Evolutionary conservation across 2,888 invertebrate genomes (phyloP), one percentile per base, ranked within the genome.

Genomic region (Anagyrus pseudococci): DNA sequence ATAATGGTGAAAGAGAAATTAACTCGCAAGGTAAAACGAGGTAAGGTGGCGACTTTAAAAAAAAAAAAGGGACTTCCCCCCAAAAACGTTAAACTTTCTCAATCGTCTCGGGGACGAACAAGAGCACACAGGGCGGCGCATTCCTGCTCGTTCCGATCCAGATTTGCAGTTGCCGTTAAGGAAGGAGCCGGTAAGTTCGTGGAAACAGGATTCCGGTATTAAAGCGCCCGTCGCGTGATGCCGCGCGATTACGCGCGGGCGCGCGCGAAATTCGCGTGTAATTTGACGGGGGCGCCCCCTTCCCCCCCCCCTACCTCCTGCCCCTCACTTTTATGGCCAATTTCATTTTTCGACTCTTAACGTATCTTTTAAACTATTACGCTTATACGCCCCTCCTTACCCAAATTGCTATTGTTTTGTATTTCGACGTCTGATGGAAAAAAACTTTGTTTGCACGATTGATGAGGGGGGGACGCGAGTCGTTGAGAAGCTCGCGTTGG

Each of bases 171-270:
- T 10, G 10, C 29, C 29, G 29, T 29, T 29, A 29, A 29, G 6
- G 6, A 29, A 7, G 6, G 29, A 4, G 4, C 10, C 10, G 29
- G 10, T 29, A 29, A 4, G 10, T 29, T 29, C 29, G 29, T 4
- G 29, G 29, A 29, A 29, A 33, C n/a, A 13, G 52, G 33, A 37
- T 22, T 37, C 40, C 33, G 37, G 20, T 22, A 13, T 25, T n/a
- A 26, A 29, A 29, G 29, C 33, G 57, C 46, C n/a, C 48, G 29
- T 65, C 61, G 64, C 66, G 66, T 66, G 66, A 59, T 57, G 10
- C 33, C 15, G 40, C 15, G 40, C 53, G 47, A 66, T 66, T 66
- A 66, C 59, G 26, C 10, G 4, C 29, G n/a, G 17, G 46, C 43
- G 44, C 43, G 19, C 49, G 59, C 23, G 26, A 60, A 59, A 57